Evolutionary conservation across 1,140 invertebrate genomes (phyloP).

Genomic region (Pseudoatta argentina): DNA sequence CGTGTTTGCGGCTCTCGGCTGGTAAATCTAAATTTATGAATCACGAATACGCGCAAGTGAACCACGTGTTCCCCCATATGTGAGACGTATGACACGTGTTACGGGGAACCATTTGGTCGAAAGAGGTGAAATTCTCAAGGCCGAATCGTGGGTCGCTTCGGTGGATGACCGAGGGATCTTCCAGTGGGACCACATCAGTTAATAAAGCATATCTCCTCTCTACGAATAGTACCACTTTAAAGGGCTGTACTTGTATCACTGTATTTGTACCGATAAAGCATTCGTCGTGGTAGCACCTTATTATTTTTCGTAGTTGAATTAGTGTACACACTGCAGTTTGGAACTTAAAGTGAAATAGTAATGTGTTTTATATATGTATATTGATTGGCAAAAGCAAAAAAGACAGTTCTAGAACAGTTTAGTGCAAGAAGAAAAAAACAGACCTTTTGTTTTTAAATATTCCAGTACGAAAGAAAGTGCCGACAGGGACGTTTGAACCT

Average conservation of each 20-base stretch:
- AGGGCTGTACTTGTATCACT: too few relatives aligned
- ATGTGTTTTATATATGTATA: too few relatives aligned
- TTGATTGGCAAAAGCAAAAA: too few relatives aligned
- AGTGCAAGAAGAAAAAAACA: too few relatives aligned
- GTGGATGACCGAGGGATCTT: background rate
- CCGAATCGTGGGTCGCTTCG: background rate
- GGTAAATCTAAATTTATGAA: conserved; percentile 12
- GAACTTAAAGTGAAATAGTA: too few relatives aligned
- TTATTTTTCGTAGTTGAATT: too few relatives aligned
- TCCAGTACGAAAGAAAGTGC: background rate
- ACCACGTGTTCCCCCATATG: background rate
- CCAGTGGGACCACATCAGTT: background rate
- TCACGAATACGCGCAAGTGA: background rate
- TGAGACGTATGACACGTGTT: background rate
- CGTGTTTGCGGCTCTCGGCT: conserved; percentile 10
- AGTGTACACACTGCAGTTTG: too few relatives aligned
- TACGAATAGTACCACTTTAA: too few relatives aligned
- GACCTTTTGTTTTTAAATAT: background rate
- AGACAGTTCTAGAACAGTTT: too few relatives aligned
- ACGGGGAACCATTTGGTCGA: background rate
- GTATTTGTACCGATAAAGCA: too few relatives aligned
- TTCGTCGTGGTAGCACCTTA: too few relatives aligned
- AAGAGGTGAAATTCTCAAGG: background rate
- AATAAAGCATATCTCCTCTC: background rate
- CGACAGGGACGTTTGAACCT: conserved; percentile 42